Percentiles rank a stretch among this genome's conserved stretches.
These are phyloP conservation scores for Diabrotica undecimpunctata DNA, from an alignment of 1,140 invertebrate species.

Conservation along the genomic window DNA sequence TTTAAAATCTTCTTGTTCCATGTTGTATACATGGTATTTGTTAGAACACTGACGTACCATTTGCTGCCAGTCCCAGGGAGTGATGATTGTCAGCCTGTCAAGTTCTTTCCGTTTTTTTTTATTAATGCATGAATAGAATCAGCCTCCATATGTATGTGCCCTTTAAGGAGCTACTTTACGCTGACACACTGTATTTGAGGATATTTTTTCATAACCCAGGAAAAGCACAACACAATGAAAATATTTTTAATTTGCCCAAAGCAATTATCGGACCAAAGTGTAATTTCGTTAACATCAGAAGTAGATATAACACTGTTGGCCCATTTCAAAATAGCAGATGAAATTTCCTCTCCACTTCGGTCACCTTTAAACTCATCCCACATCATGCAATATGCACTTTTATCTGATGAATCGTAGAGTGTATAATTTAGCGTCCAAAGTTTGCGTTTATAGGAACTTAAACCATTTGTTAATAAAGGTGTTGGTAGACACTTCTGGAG, in stretches of 20 bases:
- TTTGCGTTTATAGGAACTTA: slow-evolving; percentile 6
- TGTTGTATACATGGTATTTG: neutral
- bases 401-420: neutral
- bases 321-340: slow-evolving; percentile 7
- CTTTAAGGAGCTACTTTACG: slow-evolving; percentile 5
- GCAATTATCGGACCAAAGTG: slow-evolving; percentile 7
- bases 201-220: slow-evolving; percentile 4
- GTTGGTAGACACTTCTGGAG: slow-evolving; percentile 6
- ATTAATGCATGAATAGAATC: slow-evolving; percentile 5
- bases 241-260: slow-evolving; percentile 12
- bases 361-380: slow-evolving; percentile 6
- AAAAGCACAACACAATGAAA: slow-evolving; percentile 6
- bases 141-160: slow-evolving; percentile 9
- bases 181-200: slow-evolving; percentile 2
- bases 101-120: slow-evolving; percentile 6
- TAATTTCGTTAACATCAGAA: slow-evolving; percentile 1
- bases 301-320: slow-evolving; percentile 4
- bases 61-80: slow-evolving; percentile 7
- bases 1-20: neutral
- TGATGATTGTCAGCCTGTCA: neutral
- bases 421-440: slow-evolving; percentile 11
- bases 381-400: slow-evolving; percentile 6
- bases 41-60: slow-evolving; percentile 4
- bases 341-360: slow-evolving; percentile 3
- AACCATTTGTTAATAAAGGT: slow-evolving; percentile 5